Evolutionary conservation across 2,888 invertebrate species (phyloP), one percentile per base, ranked within the genome.

Genomic region (Chromoteleia sp.): DNA sequence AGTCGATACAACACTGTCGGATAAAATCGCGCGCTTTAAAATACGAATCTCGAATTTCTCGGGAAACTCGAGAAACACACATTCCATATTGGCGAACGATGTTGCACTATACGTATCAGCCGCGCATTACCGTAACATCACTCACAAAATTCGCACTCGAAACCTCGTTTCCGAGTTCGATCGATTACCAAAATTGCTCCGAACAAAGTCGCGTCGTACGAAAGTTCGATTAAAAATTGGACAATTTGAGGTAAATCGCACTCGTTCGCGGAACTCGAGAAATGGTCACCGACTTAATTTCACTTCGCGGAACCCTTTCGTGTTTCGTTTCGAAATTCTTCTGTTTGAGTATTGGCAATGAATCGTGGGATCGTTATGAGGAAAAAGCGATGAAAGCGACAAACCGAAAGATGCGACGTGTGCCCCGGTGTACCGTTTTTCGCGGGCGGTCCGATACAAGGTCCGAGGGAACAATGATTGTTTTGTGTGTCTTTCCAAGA

Each of bases 401-500:
- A 25, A 73, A 73, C 61, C 21, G 61, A 59, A 21, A 61, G 6
- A 7, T 48, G 29, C 17, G 41, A 29, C 36, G 29, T n/a, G n/a
- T n/a, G 21, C 14, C 25, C 36, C 68, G 68, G 52, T 67, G 74
- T 74, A 79, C 74, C 79, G 79, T 79, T 41, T 19, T 39, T 43
- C 73, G 39, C 71, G 43, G 8, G 14, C 17, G 58, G 41, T 65
- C 56, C 45, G 30, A 19, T 56, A 29, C 52, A 56, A 56, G 30
- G n/a, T 25, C 25, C 25, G 19, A n/a, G n/a, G n/a, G 14, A 33
- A 61, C 43, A 21, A 33, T 58, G 39, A 67, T 61, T 61, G 45
- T 63, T 78, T 59, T 58, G 65, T 58, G 65, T 52, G 50, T 74
- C 33, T 70, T 75, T 58, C 48, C 58, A 81, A 75, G 80, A 70